These are phyloP conservation scores for Trachops cirrhosus DNA, from an alignment of 2,797 vertebrate species.

Conservation along the genomic window DNA sequence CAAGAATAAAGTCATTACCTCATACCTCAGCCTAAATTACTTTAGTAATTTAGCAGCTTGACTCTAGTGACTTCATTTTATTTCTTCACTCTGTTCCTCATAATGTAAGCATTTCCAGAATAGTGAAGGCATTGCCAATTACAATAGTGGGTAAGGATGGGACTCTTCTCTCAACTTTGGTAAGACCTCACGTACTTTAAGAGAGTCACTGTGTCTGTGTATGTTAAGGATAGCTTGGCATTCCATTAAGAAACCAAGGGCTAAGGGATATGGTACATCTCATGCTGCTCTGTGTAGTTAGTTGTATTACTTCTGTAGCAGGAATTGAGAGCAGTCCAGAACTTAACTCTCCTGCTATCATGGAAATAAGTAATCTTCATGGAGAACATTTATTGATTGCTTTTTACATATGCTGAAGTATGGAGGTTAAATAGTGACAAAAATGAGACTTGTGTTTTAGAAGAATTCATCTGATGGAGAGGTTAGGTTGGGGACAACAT, in stretches of 20 bases:
- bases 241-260: background rate
- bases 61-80: background rate
- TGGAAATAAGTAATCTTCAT: background rate
- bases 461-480: background rate
- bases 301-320: background rate
- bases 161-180: background rate
- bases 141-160: background rate
- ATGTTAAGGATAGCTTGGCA: background rate
- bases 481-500: background rate
- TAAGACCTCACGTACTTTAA: background rate
- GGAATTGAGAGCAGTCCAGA: background rate
- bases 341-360: background rate
- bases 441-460: background rate
- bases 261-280: background rate
- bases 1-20: background rate
- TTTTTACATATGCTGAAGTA: background rate
- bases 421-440: background rate
- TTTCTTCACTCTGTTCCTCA: background rate
- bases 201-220: background rate
- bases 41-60: background rate
- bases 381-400: background rate
- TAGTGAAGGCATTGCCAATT: background rate
- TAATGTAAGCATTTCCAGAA: background rate
- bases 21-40: background rate
- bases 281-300: background rate